Conservation (phyloP, 2,113 vertebrate species). For the Mesoclemmys tuberculata region DNA sequence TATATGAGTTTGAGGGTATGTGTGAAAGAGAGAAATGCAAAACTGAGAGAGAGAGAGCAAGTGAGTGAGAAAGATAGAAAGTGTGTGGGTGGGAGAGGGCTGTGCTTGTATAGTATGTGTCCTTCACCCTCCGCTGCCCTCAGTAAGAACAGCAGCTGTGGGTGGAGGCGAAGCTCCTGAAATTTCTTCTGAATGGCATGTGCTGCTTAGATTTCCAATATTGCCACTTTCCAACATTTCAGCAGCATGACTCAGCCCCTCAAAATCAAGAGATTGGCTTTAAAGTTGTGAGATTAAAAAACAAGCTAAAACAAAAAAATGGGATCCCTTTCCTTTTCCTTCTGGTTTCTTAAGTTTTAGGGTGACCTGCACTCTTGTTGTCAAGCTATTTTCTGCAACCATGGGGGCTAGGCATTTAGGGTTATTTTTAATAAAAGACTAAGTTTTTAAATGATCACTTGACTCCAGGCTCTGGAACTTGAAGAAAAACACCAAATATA, state of each 20-base stretch:
- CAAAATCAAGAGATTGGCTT: background rate
- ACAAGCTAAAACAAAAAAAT: background rate
- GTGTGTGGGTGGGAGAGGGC: no score
- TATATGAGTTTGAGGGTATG: background rate
- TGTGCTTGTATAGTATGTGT: background rate
- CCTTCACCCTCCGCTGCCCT: background rate
- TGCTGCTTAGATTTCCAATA: background rate
- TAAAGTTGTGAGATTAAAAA: background rate
- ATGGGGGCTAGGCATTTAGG: background rate
- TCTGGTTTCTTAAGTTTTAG: background rate
- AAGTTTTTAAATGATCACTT: background rate
- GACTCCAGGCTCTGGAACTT: background rate
- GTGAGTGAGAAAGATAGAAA: background rate
- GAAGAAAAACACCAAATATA: accelerated
- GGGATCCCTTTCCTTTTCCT: background rate
- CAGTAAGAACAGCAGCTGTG: background rate
- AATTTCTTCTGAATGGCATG: background rate
- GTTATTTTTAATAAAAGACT: background rate
- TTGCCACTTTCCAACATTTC: background rate
- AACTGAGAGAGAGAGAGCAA: background rate
- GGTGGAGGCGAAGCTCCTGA: background rate
- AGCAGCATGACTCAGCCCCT: background rate
- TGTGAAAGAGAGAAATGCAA: background rate
- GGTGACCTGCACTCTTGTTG: background rate
- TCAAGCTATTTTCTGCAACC: background rate